Base-by-base conservation (phyloP, 1,140 invertebrate species). In the Mycetomoellerius zeteki region DNA sequence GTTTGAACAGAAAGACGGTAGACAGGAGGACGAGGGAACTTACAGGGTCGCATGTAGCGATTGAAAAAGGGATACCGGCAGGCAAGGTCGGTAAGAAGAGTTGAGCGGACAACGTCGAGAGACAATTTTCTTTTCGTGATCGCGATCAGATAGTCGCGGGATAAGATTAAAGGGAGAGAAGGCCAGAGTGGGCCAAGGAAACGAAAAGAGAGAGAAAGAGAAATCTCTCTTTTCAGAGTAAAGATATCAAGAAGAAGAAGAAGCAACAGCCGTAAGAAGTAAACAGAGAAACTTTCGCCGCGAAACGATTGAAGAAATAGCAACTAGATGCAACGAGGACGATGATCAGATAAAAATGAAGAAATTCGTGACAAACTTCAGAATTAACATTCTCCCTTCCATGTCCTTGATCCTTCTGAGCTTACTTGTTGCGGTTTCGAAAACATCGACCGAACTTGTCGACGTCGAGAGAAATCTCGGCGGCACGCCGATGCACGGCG, bases 401-500 rank as follows among this genome's bases (percentile, higher is more conserved):
- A n/a, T 24, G 56, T 54, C 52, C 60, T 73, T 60, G 30, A 58
- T 87, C 5, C n/a, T 87, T 0, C 2, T 86, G 27, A 37, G 60
- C 21, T 30, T 47, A 3, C 73, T 78, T 19, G 12, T n/a, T 27
- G 30, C 60, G 24, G n/a, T 69, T 50, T 84, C 69, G 14, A 58
- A 19, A 47, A 24, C 33, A 33, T 37, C 85, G 37, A 37, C 21
- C 6, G 54, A 21, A 2, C 60, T 67, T 14, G 64, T 43, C 52
- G 33, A 10, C 6, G 10, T 8, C 16, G 33, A 75, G 54, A 60
- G n/a, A 1, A 24, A 43, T 27, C n/a, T n/a, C 30, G 56, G 16
- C 3, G 58, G 47, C 5, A 94, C 93, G 0, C 93, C 94, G 0
- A 95, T 96, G 80, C 96, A 96, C 78, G 97, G 96, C 93, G 96